phyloP scores from a whole-genome alignment of 2,797 vertebrate genomes.

The Brachyrhaphis roseni region DNA sequence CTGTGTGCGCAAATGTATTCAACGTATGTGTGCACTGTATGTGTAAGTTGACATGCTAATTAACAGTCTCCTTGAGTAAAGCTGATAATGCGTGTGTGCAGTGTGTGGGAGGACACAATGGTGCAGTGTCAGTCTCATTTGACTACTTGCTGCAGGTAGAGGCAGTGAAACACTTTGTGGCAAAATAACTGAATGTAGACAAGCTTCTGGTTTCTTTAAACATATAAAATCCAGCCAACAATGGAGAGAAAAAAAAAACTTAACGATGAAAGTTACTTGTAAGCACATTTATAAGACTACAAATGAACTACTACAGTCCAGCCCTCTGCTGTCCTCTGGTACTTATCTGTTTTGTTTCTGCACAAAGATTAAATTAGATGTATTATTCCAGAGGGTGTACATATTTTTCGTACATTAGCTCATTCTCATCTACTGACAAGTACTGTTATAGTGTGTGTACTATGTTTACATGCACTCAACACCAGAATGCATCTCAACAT shows the following conservation, averaged over 20 bases:
- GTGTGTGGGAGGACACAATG: constrained; percentile 15
- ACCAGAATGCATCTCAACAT: not conserved
- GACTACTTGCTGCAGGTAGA: constrained; percentile 11
- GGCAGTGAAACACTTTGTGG: not conserved
- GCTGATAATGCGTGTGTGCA: constrained; percentile 22
- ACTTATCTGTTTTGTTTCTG: not conserved
- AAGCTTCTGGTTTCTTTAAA: not conserved
- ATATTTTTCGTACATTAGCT: not conserved
- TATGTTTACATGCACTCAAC: not conserved
- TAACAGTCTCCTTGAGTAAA: constrained; percentile 80
- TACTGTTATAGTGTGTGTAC: not conserved
- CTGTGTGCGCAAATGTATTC: constrained; percentile 72
- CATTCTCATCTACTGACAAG: not conserved
- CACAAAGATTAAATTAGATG: not conserved
- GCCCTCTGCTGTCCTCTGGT: not conserved
- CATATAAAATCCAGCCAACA: not conserved
- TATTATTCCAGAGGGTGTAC: not conserved
- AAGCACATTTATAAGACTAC: not conserved
- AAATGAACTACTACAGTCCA: not conserved
- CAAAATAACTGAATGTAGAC: constrained; percentile 1
- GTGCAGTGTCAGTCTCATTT: constrained; percentile 5
- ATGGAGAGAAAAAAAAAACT: not conserved
- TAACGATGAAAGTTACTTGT: too few species aligned
- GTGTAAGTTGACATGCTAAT: constrained; percentile 73
- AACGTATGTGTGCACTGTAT: constrained; percentile 4